Base-by-base conservation (phyloP, 2,888 invertebrate species). In the Schizotus pectinicornis region DNA sequence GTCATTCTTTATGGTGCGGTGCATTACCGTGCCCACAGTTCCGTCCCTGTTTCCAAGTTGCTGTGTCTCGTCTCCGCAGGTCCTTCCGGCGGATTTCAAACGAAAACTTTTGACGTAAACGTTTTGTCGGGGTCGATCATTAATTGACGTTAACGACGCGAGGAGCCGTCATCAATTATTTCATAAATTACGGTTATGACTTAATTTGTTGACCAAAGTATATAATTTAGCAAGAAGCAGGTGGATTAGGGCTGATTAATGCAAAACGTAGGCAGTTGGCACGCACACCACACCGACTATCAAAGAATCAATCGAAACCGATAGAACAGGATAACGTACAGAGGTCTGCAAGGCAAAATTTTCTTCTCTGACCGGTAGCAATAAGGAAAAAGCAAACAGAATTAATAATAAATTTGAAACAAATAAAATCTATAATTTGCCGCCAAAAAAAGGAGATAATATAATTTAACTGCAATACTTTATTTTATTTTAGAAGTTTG, bases 131-230 rank as follows among this genome's bases (percentile, higher is more conserved):
- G 3, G 22, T 22, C 22, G 22, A 22, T 3, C 5, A 2, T 5
- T 22, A 22, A 22, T 22, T 22, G 22, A 22, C 22, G 22, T 3
- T 22, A 22, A 22, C 22, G 22, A 22, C 22, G 22, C 22, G 5
- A 22, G 22, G 5, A 22, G 22, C 5, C 22, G 22, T 22, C 22
- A 5, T 22, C n/a, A 38, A 31, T 47, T 54, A 54, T 49, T 43
- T 45, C 50, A 59, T 59, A 59, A 59, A 59, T 55, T 55, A 50
- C 41, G 7, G 54, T 59, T 59, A 59, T 55, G 48, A 50, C 59
- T 59, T 59, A 59, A 59, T 59, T 55, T 50, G 49, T 55, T 59
- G 49, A 55, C 47, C 58, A 31, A 46, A 53, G 30, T 58, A 41
- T 47, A 39, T 41, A 58, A 52, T 58, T 52, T 46, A 53, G 30